These are phyloP conservation scores for Parotocinclus haroldoi DNA, from an alignment of 2,797 vertebrate genomes.

Conservation along the genomic window DNA sequence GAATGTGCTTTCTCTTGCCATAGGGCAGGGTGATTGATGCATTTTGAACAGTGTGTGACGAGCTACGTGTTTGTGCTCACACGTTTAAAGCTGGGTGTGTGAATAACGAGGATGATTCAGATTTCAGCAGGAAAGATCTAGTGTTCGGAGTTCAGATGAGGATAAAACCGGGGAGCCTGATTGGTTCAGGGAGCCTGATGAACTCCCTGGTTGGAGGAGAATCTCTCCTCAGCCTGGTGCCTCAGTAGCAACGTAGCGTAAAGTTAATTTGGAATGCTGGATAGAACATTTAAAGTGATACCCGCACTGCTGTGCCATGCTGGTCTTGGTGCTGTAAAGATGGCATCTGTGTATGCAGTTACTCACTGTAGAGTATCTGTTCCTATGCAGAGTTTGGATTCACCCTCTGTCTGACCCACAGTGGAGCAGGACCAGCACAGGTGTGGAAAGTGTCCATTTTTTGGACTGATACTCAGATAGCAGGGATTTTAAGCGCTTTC, in stretches of 20 bases:
- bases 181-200: slow-evolving; percentile 55
- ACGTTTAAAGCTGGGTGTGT: slow-evolving; percentile 15
- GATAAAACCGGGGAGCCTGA: slow-evolving; percentile 59
- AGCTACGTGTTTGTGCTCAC: slow-evolving; percentile 10
- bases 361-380: no score
- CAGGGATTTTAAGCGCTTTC: no score
- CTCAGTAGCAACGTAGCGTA: slow-evolving; percentile 8
- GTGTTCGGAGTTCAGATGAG: slow-evolving; percentile 56
- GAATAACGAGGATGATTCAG: slow-evolving; percentile 40
- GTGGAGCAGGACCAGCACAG: no score
- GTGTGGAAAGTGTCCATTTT: no score
- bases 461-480: no score
- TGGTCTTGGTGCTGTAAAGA: background rate
- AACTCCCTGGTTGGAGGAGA: slow-evolving; percentile 9
- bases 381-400: no score
- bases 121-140: slow-evolving; percentile 41
- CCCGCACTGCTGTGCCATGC: background rate
- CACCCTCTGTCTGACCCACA: no score
- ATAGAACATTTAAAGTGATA: background rate
- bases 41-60: slow-evolving; percentile 16
- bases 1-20: slow-evolving; percentile 16
- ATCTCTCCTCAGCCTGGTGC: background rate
- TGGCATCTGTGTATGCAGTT: background rate
- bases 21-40: slow-evolving; percentile 16
- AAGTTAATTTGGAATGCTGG: background rate